Percentiles rank a stretch among this genome's conserved stretches.
phyloP scores from a whole-genome alignment of 2,888 invertebrate genomes.

The Biston betularia region DNA sequence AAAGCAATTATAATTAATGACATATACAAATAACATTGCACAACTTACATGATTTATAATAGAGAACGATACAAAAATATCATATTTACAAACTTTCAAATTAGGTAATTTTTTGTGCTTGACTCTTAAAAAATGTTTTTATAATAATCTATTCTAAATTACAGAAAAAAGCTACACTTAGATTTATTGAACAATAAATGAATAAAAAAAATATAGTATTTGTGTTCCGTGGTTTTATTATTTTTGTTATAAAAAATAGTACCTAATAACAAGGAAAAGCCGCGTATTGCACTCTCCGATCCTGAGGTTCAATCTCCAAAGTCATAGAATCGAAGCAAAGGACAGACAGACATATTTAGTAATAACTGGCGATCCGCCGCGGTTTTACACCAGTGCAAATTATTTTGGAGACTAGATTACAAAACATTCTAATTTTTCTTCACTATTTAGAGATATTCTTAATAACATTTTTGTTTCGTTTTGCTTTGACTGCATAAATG shows the following conservation, averaged over 20 bases:
- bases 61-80: conserved; percentile 64
- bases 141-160: background rate
- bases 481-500: too few species aligned
- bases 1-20: conserved; percentile 63
- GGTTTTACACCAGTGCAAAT: too few species aligned
- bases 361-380: too few species aligned
- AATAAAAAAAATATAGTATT: background rate
- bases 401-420: too few species aligned
- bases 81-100: conserved; percentile 56
- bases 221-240: too few species aligned
- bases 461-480: too few species aligned
- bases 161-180: conserved; percentile 3
- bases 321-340: too few species aligned
- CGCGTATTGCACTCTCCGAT: too few species aligned
- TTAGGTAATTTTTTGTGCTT: conserved; percentile 56
- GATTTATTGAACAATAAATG: background rate
- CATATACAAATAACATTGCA: conserved; percentile 54
- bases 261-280: background rate
- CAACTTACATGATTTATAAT: conserved; percentile 48
- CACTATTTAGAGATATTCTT: too few species aligned
- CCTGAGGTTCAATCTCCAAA: too few species aligned
- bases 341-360: too few species aligned
- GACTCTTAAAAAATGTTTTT: conserved; percentile 42
- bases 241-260: background rate
- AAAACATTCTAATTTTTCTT: too few species aligned